Conservation (phyloP, 2,888 invertebrate species). For the Helleia helle region DNA sequence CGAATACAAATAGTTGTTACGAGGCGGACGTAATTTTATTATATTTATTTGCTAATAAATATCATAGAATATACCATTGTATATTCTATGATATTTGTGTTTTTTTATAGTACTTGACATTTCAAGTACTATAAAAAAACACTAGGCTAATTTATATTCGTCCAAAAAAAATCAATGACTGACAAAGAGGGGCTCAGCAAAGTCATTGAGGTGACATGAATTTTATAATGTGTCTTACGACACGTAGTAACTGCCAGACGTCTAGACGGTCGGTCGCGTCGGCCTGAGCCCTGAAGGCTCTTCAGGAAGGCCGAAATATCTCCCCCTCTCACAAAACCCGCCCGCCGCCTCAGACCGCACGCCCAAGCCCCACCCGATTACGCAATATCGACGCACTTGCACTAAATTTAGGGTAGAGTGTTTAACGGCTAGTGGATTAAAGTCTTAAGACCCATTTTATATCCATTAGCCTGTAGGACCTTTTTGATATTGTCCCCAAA, state of each 20-base stretch:
- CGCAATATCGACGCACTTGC: conserved; percentile 27
- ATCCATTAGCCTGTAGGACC: too few relatives aligned
- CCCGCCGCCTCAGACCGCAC: conserved; percentile 17
- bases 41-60: too few relatives aligned
- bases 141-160: neutral
- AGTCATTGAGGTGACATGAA: conserved; percentile 26
- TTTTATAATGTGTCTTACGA: conserved; percentile 27
- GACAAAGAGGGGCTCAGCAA: conserved; percentile 19
- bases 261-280: conserved; percentile 54
- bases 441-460: too few relatives aligned
- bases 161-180: conserved; percentile 6
- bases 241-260: conserved; percentile 46
- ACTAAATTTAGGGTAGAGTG: conserved; percentile 21
- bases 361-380: conserved; percentile 22
- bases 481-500: too few relatives aligned
- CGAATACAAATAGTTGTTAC: too few relatives aligned
- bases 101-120: too few relatives aligned
- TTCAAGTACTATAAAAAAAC: too few relatives aligned
- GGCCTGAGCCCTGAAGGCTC: conserved; percentile 47
- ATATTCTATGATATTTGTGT: too few relatives aligned
- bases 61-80: too few relatives aligned
- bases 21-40: too few relatives aligned
- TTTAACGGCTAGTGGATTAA: conserved; percentile 18
- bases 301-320: conserved; percentile 46
- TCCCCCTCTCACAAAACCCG: conserved; percentile 12